A percentile compares a stretch with the other conserved stretches of the same genome.
Conservation (phyloP, 2,113 vertebrate genomes). For the Saccopteryx leptura region DNA sequence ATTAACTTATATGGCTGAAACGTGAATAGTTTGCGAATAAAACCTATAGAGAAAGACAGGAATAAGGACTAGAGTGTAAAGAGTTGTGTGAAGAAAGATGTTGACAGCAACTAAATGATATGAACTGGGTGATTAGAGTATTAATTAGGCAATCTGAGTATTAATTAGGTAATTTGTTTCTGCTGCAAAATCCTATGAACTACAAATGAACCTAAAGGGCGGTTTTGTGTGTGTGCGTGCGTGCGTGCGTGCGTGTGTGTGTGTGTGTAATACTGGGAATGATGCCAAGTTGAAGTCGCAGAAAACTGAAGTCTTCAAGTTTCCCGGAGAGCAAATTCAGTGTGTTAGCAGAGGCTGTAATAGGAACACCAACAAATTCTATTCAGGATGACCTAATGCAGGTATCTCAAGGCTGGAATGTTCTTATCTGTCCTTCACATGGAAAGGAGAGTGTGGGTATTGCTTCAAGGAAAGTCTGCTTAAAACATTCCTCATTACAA, state of each 20-base stretch:
- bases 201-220: slow-evolving; percentile 64
- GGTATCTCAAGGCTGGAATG: not conserved
- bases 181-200: slow-evolving; percentile 46
- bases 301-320: not conserved
- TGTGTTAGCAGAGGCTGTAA: not conserved
- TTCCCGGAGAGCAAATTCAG: not conserved
- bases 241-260: not conserved
- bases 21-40: slow-evolving; percentile 58
- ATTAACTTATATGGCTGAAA: slow-evolving; percentile 63
- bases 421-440: not conserved
- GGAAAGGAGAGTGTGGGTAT: not conserved
- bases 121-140: slow-evolving; percentile 73
- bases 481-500: not conserved
- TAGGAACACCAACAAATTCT: not conserved
- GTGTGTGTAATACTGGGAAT: slow-evolving; percentile 32
- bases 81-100: slow-evolving; percentile 27
- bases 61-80: not conserved
- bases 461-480: not conserved
- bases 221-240: not conserved
- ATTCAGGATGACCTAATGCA: not conserved
- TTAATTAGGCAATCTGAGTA: slow-evolving; percentile 79
- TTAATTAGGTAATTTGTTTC: slow-evolving; percentile 81
- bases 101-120: slow-evolving; percentile 50
- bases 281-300: not conserved
- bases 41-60: slow-evolving; percentile 10